These are phyloP conservation scores for Odontothrips loti DNA, from an alignment of 2,888 invertebrate species.

Conservation along the genomic window DNA sequence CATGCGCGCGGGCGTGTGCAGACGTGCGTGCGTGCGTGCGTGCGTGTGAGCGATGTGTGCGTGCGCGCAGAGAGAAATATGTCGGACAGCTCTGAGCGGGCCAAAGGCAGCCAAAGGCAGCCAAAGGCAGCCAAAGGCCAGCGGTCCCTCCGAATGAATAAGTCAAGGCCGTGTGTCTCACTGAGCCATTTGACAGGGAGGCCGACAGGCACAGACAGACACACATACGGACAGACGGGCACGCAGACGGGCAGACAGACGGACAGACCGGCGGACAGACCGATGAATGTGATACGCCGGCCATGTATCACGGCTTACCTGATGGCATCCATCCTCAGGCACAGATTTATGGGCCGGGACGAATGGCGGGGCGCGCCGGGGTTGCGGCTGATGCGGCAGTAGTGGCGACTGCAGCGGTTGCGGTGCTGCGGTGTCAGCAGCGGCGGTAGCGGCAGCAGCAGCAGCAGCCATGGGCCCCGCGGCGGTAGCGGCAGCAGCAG, in stretches of 20 bases:
- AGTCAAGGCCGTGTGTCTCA: too few species aligned
- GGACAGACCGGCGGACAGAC: not conserved
- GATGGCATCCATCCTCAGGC: not conserved
- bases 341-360: not conserved
- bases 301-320: constrained; percentile 6
- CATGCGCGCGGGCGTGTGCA: too few species aligned
- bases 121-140: too few species aligned
- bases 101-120: too few species aligned
- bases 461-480: not conserved
- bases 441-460: not conserved
- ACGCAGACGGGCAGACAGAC: not conserved
- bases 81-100: too few species aligned
- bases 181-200: too few species aligned
- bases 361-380: not conserved
- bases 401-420: not conserved
- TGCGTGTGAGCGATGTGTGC: too few species aligned
- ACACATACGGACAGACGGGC: not conserved
- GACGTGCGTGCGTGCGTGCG: too few species aligned
- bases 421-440: not conserved
- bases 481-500: not conserved
- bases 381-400: not conserved
- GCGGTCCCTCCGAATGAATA: too few species aligned
- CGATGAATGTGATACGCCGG: not conserved
- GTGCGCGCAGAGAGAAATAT: too few species aligned
- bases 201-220: too few species aligned